phyloP scores from a whole-genome alignment of 2,113 vertebrate genomes.

The Clarias macrocephalus region DNA sequence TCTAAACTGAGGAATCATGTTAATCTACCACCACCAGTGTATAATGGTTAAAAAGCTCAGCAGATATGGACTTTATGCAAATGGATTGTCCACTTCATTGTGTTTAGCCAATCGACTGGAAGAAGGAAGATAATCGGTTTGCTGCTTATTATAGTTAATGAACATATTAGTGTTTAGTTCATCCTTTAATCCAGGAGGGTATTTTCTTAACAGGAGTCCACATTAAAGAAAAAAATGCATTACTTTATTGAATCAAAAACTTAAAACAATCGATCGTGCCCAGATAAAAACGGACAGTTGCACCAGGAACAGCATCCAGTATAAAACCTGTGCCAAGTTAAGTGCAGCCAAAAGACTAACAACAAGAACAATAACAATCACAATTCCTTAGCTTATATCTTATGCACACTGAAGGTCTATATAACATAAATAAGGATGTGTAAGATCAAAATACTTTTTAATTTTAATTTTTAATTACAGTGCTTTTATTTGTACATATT shows the following conservation, averaged over 20 bases:
- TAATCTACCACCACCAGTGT: background rate
- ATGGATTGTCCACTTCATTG: background rate
- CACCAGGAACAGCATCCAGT: too few species aligned
- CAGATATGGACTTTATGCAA: background rate
- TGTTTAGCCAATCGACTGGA: background rate
- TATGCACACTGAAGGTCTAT: background rate
- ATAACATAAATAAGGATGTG: too few species aligned
- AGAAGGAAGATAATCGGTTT: background rate
- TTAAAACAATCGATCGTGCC: background rate
- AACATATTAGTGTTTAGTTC: background rate
- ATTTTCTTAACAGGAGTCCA: background rate
- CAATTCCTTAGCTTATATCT: background rate
- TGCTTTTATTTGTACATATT: too few species aligned
- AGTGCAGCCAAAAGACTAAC: too few species aligned
- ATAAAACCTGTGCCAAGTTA: too few species aligned
- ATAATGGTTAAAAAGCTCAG: background rate
- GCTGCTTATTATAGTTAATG: background rate
- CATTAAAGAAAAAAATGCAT: background rate
- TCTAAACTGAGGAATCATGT: background rate
- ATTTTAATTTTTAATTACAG: too few species aligned
- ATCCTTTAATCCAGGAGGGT: background rate
- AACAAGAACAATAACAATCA: background rate
- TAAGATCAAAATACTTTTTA: too few species aligned
- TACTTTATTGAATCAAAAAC: background rate
- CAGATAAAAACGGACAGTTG: too few species aligned